Evolutionary conservation across 2,888 invertebrate species (phyloP).

Genomic region (Petrolisthes cinctipes): DNA sequence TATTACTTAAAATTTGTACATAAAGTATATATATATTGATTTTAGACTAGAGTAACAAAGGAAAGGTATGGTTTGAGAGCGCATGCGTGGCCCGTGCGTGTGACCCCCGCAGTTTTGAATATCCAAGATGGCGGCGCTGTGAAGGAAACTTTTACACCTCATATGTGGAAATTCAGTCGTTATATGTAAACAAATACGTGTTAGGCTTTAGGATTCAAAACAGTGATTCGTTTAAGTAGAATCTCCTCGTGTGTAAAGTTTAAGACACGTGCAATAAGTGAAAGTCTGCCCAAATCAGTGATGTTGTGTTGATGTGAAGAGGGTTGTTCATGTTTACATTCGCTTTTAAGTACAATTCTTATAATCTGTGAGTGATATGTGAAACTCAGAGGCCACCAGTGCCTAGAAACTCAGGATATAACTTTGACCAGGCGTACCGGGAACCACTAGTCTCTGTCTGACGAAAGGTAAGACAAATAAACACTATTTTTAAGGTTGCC

Average conservation of each 20-base stretch:
- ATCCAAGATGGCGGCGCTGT: conserved; percentile 42
- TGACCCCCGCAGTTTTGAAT: conserved; percentile 36
- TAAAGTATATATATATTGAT: background rate
- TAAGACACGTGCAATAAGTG: background rate
- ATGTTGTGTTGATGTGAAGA: conserved; percentile 26
- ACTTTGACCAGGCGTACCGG: background rate
- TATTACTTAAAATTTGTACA: background rate
- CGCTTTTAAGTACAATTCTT: conserved; percentile 5
- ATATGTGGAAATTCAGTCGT: background rate
- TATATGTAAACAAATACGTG: conserved; percentile 37
- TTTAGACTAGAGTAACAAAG: conserved; percentile 1
- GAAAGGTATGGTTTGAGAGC: background rate
- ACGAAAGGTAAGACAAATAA: conserved; percentile 1
- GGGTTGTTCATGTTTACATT: conserved; percentile 41
- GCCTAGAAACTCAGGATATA: background rate
- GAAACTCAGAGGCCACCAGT: background rate
- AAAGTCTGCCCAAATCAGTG: background rate
- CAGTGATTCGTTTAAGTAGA: conserved; percentile 15
- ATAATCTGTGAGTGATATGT: conserved; percentile 1
- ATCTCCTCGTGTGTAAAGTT: background rate
- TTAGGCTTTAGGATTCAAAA: conserved; percentile 19
- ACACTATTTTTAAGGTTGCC: background rate
- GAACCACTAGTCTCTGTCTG: conserved; percentile 1
- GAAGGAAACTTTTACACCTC: conserved; percentile 26
- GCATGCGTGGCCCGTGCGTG: conserved; percentile 33